Evolutionary conservation across 2,113 vertebrate species (phyloP).

Genomic region (Tragelaphus strepsiceros): DNA sequence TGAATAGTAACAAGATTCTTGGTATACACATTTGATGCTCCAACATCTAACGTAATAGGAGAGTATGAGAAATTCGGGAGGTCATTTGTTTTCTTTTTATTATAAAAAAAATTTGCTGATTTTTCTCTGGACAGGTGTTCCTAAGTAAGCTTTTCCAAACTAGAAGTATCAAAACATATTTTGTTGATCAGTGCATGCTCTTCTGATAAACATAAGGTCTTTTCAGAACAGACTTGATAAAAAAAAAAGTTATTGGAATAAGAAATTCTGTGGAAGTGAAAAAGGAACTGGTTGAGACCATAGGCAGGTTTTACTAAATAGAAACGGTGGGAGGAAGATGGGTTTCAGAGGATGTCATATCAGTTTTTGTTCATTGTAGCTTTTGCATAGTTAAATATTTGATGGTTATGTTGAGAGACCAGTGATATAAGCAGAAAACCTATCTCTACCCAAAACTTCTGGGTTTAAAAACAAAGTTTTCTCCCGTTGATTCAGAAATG

Average conservation of each 20-base stretch:
- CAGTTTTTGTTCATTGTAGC: neutral
- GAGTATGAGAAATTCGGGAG: neutral
- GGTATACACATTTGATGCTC: neutral
- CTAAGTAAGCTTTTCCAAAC: neutral
- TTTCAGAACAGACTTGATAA: neutral
- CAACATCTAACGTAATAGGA: neutral
- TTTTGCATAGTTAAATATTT: neutral
- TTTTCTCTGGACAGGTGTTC: neutral
- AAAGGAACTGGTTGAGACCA: neutral
- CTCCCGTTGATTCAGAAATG: neutral
- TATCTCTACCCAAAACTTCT: neutral
- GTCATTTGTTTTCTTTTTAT: neutral
- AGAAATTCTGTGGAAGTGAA: neutral
- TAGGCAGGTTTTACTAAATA: neutral
- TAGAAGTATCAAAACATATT: neutral
- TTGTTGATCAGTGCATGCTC: neutral
- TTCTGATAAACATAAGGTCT: neutral
- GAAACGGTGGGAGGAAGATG: neutral
- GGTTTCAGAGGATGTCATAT: neutral
- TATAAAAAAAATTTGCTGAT: neutral
- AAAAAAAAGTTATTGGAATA: neutral
- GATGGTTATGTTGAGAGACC: neutral
- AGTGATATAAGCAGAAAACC: neutral
- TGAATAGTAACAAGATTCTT: neutral
- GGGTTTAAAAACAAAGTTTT: neutral